Base-by-base conservation (phyloP, 2,888 invertebrate species). In the Notodonta dromedarius region DNA sequence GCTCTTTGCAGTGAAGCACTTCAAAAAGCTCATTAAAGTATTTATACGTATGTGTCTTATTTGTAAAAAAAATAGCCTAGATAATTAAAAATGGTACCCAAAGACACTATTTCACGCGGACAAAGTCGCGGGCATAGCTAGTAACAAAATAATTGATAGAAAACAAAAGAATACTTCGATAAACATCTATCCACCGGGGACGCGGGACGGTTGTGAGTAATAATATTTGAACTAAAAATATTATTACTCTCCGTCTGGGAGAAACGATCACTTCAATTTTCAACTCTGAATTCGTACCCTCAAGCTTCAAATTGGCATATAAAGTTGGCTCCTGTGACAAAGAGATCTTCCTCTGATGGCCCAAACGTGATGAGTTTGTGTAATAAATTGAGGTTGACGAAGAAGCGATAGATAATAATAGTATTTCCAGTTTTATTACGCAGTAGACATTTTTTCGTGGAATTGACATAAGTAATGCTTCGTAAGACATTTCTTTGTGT, bases 191-290 rank as follows among this genome's bases (percentile, higher is more conserved):
- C 55, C 14, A 55, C 42, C 24, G 35, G 12, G 39, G 40, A 58
- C 58, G 35, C 16, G 12, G 39, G 40, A 58, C 58, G 35, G 48
- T 54, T 44, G 42, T 12, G 13, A 54, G 16, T 3, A 58, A 44
- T 58, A 55, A 58, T 61, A 61, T 61, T 61, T 61, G 60, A 40
- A 61, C 42, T 51, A 9, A 58, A 61, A 61, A 58, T 61, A 55
- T 58, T 55, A 24, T 46, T 24, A 24, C 24, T 51, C 58, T 13
- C n/a, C 46, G n/a, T n/a, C 13, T n/a, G 11, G 0, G n/a, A 32
- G 35, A 32, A 53, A 42, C 12, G n/a, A 11, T 42, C n/a, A 2
- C 7, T 44, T 16, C 7, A 1, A 48, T 40, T 32, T 42, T 51
- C 12, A 48, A 42, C 42, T 24, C 16, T 58, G 14, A 14, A 5